A percentile compares a stretch with the other conserved stretches of the same genome.
These are phyloP conservation scores for Muscicapa adusta DNA, from an alignment of 2,113 vertebrate species.

Conservation along the genomic window DNA sequence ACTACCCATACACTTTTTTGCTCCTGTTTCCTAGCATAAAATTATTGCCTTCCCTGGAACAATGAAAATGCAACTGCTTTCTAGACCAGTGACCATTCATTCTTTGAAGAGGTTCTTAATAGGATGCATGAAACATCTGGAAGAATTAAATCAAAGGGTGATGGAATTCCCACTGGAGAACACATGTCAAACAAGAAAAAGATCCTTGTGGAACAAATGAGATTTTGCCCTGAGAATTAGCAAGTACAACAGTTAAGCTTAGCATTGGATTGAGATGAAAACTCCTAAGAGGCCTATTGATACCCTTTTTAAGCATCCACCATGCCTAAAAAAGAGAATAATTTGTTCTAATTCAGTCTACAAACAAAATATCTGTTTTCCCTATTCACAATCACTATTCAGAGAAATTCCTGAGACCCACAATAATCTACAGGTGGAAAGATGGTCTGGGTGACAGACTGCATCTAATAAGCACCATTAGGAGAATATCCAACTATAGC, in stretches of 20 bases:
- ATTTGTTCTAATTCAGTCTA: neutral
- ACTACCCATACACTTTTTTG: conserved; percentile 29
- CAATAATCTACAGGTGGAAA: neutral
- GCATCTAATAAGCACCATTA: neutral
- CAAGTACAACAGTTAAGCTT: conserved; percentile 44
- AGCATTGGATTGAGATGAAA: conserved; percentile 40
- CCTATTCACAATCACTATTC: neutral
- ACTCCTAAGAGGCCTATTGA: conserved; percentile 43
- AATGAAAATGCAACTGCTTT: conserved; percentile 52
- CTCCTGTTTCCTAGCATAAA: conserved; percentile 52
- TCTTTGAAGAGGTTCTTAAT: conserved; percentile 66
- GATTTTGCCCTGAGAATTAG: conserved; percentile 65
- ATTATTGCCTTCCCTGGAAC: conserved; percentile 51
- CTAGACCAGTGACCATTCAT: conserved; percentile 18
- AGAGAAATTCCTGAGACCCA: neutral
- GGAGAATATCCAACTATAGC: neutral
- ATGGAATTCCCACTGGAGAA: conserved; percentile 62
- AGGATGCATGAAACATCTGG: conserved; percentile 69
- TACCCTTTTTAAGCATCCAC: neutral
- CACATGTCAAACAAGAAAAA: conserved; percentile 65
- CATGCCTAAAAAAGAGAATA: neutral
- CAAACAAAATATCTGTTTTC: conserved; percentile 12
- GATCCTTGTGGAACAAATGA: conserved; percentile 62
- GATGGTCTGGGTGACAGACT: neutral
- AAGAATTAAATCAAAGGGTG: conserved; percentile 71